Conservation (phyloP, 2,888 invertebrate species). For the Piscicola geometra region DNA sequence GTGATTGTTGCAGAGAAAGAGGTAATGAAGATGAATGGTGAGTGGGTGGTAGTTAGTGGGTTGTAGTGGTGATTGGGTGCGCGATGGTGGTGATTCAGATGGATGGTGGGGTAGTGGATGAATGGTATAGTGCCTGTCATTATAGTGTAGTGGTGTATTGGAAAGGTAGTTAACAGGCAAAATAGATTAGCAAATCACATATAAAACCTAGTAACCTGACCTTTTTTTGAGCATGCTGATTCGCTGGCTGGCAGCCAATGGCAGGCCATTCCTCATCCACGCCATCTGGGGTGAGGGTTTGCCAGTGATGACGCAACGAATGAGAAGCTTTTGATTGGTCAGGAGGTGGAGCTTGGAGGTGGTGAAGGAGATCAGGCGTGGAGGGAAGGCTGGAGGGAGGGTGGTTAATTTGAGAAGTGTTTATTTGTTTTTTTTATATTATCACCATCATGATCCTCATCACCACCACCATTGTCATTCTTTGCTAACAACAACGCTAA, state of each 20-base stretch:
- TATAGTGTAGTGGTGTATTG: too few relatives aligned
- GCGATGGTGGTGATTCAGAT: too few relatives aligned
- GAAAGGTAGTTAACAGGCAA: background rate
- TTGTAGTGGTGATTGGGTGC: too few relatives aligned
- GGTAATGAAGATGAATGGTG: too few relatives aligned
- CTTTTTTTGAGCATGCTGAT: constrained; percentile 12
- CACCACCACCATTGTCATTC: background rate
- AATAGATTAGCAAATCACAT: too few relatives aligned
- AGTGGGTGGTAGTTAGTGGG: too few relatives aligned
- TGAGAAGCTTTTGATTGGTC: constrained; percentile 26
- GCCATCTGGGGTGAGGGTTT: constrained; percentile 31
- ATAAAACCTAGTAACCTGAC: too few relatives aligned
- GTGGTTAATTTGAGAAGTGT: too few relatives aligned
- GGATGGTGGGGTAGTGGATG: background rate
- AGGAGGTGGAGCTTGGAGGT: constrained; percentile 5
- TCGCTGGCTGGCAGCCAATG: background rate
- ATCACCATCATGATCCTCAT: too few relatives aligned
- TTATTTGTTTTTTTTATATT: background rate
- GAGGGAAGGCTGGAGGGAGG: constrained; percentile 9
- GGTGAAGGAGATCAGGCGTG: constrained; percentile 8
- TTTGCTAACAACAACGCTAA: background rate
- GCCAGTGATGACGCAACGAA: constrained; percentile 31
- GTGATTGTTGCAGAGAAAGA: too few relatives aligned
- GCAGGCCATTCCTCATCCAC: constrained; percentile 31
- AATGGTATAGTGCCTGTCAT: too few relatives aligned